Evolutionary conservation across 2,113 vertebrate species (phyloP).

Genomic region (Sula dactylatra): DNA sequence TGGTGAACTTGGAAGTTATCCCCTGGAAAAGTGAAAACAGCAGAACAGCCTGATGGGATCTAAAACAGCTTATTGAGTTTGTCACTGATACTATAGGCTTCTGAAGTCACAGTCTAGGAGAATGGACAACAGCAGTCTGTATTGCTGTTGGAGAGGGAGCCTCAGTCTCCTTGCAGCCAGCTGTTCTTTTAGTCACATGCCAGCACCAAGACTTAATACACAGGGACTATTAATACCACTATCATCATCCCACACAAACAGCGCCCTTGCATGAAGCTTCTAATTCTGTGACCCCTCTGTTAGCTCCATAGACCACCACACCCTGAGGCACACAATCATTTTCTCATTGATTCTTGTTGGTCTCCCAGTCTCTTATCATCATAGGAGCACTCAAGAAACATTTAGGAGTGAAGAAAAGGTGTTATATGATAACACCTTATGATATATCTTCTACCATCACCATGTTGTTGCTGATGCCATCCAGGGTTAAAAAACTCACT

Average conservation of each 20-base stretch:
- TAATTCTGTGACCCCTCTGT: neutral
- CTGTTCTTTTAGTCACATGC: neutral
- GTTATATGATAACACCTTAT: neutral
- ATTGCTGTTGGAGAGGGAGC: neutral
- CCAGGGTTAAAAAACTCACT: neutral
- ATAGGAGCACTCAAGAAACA: neutral
- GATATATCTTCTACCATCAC: neutral
- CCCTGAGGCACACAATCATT: neutral
- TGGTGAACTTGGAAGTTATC: conserved; percentile 3
- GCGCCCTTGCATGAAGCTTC: neutral
- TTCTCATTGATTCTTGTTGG: neutral
- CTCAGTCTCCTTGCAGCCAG: neutral
- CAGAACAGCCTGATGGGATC: conserved; percentile 3
- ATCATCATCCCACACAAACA: neutral
- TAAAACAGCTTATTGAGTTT: conserved; percentile 24
- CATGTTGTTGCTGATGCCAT: neutral
- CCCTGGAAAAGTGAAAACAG: neutral
- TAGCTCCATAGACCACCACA: neutral
- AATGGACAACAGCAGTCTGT: neutral
- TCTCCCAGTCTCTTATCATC: neutral
- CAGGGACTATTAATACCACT: neutral
- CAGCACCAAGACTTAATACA: neutral
- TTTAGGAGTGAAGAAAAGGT: neutral
- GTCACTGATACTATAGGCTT: neutral
- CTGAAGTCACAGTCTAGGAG: neutral